These are phyloP conservation scores for Drosophila sproati DNA, from an alignment of 1,140 invertebrate species.

Conservation along the genomic window DNA sequence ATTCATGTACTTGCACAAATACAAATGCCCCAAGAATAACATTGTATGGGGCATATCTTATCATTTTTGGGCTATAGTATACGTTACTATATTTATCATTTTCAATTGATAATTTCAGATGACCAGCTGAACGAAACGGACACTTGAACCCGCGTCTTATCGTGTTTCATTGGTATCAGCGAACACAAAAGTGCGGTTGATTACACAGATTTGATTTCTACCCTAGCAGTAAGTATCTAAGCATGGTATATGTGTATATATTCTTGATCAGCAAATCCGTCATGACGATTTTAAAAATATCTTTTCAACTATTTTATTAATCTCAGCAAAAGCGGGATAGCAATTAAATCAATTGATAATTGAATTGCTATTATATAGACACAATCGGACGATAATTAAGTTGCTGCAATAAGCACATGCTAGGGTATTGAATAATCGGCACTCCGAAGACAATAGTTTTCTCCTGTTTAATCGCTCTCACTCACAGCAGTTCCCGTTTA, in stretches of 20 bases:
- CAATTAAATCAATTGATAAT: no score
- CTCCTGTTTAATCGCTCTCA: conserved; percentile 52
- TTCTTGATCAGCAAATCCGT: no score
- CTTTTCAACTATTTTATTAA: no score
- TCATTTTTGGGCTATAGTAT: conserved; percentile 23
- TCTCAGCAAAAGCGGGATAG: no score
- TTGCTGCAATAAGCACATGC: no score
- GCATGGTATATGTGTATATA: no score
- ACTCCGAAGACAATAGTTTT: no score
- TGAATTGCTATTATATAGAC: no score
- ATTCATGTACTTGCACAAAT: conserved; percentile 10
- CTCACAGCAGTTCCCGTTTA: conserved; percentile 66
- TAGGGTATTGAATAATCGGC: neutral
- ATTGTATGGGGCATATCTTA: conserved; percentile 38
- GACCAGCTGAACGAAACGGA: neutral
- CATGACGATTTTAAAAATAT: neutral
- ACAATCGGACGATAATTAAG: no score
- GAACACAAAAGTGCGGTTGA: conserved; percentile 1
- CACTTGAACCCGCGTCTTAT: conserved; percentile 18
- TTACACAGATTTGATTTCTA: neutral
- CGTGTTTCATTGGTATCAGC: conserved; percentile 16
- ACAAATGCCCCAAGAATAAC: neutral
- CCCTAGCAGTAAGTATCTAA: neutral
- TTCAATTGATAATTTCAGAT: conserved; percentile 34
- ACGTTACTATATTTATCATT: conserved; percentile 13